phyloP scores from a whole-genome alignment of 2,113 vertebrate genomes.

The Symphodus melops region DNA sequence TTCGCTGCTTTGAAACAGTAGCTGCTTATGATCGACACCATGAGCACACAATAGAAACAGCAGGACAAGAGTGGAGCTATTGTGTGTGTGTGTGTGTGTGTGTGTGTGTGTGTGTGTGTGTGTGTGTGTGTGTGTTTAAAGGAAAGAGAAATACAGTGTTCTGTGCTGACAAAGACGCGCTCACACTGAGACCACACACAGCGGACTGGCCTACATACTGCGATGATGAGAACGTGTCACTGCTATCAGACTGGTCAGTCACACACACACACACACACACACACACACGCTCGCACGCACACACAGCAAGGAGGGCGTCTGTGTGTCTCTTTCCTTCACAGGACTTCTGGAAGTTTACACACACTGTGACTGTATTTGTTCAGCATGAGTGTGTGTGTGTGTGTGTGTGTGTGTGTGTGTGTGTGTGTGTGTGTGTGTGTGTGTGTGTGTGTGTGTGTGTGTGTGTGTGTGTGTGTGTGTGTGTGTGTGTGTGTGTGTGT shows the following conservation, averaged over 20 bases:
- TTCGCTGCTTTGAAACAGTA: neutral
- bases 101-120: conserved; percentile 6
- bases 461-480: neutral
- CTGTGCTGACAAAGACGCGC: neutral
- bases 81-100: neutral
- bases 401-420: neutral
- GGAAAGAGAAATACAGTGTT: neutral
- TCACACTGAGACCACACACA: conserved; percentile 42
- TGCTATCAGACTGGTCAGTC: too few relatives aligned
- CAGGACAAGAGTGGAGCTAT: conserved; percentile 13
- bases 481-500: neutral
- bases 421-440: neutral
- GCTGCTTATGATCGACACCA: neutral
- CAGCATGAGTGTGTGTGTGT: conserved; percentile 13
- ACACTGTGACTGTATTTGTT: conserved; percentile 30
- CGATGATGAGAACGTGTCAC: conserved; percentile 1
- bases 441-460: too few relatives aligned
- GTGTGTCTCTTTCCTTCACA: conserved; percentile 29
- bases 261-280: too few relatives aligned
- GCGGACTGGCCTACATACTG: conserved; percentile 7
- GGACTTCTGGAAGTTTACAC: conserved; percentile 34
- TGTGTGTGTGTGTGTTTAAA: conserved; percentile 5
- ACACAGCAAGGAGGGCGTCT: neutral
- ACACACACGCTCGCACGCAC: too few relatives aligned
- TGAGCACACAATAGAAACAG: conserved; percentile 41